phyloP scores from a whole-genome alignment of 1,140 invertebrate genomes.

The Hypothenemus hampei region DNA sequence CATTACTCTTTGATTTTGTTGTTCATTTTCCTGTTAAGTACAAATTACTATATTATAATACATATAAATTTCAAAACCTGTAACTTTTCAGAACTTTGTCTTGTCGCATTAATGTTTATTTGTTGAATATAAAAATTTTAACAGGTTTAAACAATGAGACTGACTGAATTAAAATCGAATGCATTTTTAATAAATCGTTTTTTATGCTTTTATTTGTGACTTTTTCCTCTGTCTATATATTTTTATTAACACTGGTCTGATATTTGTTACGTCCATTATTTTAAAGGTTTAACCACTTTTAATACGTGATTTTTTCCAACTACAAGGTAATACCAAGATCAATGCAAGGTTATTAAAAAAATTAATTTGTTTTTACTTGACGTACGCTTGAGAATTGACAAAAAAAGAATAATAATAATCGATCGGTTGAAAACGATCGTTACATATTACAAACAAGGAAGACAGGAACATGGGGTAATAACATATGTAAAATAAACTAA shows the following conservation, averaged over 20 bases:
- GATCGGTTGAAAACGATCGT: slow-evolving; percentile 10
- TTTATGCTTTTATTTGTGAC: slow-evolving; percentile 12
- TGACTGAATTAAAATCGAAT: slow-evolving; percentile 25
- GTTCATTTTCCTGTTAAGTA: slow-evolving; percentile 27
- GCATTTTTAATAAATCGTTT: slow-evolving; percentile 16
- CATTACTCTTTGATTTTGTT: slow-evolving; percentile 15
- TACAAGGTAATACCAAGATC: slow-evolving; percentile 22
- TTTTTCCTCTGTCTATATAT: slow-evolving; percentile 5
- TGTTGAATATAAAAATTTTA: slow-evolving; percentile 25
- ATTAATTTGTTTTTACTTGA: slow-evolving; percentile 22
- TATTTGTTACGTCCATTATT: slow-evolving; percentile 23
- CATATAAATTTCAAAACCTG: slow-evolving; percentile 15
- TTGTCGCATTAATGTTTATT: slow-evolving; percentile 15
- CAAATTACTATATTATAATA: slow-evolving; percentile 21
- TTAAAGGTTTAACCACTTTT: slow-evolving; percentile 23
- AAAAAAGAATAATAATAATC: slow-evolving; percentile 23
- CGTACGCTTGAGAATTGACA: slow-evolving; percentile 16
- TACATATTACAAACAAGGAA: slow-evolving; percentile 22
- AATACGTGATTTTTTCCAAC: slow-evolving; percentile 24
- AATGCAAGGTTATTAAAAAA: slow-evolving; percentile 22
- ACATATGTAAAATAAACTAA: slow-evolving; percentile 6
- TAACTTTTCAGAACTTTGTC: slow-evolving; percentile 14
- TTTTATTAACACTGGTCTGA: slow-evolving; percentile 15
- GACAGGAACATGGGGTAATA: slow-evolving; percentile 10
- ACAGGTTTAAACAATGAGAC: slow-evolving; percentile 23